Base-by-base conservation (phyloP, 2,888 invertebrate species). In the Hirtodrosophila confusa region DNA sequence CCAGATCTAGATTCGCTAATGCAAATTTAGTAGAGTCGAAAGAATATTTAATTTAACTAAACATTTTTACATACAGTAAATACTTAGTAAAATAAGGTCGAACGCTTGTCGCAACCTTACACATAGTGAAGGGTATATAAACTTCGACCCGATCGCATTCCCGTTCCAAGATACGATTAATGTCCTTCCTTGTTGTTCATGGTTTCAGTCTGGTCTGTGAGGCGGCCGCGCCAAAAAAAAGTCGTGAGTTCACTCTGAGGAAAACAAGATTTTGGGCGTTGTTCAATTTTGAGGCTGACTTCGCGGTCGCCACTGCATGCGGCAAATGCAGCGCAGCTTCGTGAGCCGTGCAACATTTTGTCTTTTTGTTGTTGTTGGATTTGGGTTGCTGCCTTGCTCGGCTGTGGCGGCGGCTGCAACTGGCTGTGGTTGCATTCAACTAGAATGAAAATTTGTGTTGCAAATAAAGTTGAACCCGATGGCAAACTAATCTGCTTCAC, bases 181-280 rank as follows among this genome's bases (percentile, higher is more conserved):
- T 74, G 56, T 74, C 56, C 64, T 65, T 75, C 55, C 61, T 58
- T 55, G 74, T 74, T 67, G 54, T 7, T 44, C 48, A 61, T 57
- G 48, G 62, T 27, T 45, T 33, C 39, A 44, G 74, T 57, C 62
- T 54, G 50, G 61, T 35, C 61, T 48, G 55, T 53, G 58, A 41
- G 23, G 55, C 57, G 61, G 66, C 57, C 84, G 80, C 61, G 53
- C 62, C 68, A 41, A 64, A 83, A 88, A 69, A 27, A 27, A 17
- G 17, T 86, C 89, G 88, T 86, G 89, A 86, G 80, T 75, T 78
- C 68, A 83, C 67, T 78, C 71, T 73, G 48, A 48, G 69, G 71
- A 64, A 80, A 86, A 86, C 86, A 89, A 86, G 86, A 88, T 88
- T 88, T 86, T 88, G 86, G 86, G 86, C 89, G 86, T 86, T 86